Evolutionary conservation across 2,113 vertebrate genomes (phyloP), one percentile per base, ranked within the genome.

Genomic region (Mesitornis unicolor): DNA sequence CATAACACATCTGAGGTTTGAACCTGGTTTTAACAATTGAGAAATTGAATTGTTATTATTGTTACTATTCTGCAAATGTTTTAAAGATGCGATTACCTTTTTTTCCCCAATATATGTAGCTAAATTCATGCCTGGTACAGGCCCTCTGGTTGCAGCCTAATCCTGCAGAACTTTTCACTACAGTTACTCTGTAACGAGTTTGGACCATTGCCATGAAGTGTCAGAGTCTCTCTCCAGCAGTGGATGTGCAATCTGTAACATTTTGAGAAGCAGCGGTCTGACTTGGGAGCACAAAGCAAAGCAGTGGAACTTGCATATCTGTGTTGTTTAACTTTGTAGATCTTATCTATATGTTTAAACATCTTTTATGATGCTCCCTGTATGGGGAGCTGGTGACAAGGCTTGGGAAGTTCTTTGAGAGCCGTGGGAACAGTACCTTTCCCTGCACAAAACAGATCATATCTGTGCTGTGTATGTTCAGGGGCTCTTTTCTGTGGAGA

Each of bases 361-460:
- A 9, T 31, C 14, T 65, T 84, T 90, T 64, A 18, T n/a, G 65
- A 7, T 83, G 50, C 19, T 69, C 57, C 35, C 36, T 57, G 15
- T 18, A 31, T 29, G 25, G 31, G n/a, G 57, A 84, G 47, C 10
- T 78, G 78, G 70, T 93, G 82, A 47, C 38, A 51, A 59, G 36
- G 50, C 59, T 84, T 35, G 17, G 60, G 35, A 3, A 89, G 95
- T 96, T 94, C 51, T 94, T 28, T 93, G 98, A 98, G 97, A 97
- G 90, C 94, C 91, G 95, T 98, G 97, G 95, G 98, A 98, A 97
- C 85, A 84, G 1, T 11, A 73, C 67, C 78, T 82, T 96, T 94
- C 73, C 84, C 71, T 80, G 85, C 68, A 79, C 92, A 74, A 86
- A 40, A 93, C 51, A 95, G 88, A 71, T 94, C 71, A 48, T 91